Evolutionary conservation across 2,888 invertebrate genomes (phyloP).

Genomic region (Halictus ligatus): DNA sequence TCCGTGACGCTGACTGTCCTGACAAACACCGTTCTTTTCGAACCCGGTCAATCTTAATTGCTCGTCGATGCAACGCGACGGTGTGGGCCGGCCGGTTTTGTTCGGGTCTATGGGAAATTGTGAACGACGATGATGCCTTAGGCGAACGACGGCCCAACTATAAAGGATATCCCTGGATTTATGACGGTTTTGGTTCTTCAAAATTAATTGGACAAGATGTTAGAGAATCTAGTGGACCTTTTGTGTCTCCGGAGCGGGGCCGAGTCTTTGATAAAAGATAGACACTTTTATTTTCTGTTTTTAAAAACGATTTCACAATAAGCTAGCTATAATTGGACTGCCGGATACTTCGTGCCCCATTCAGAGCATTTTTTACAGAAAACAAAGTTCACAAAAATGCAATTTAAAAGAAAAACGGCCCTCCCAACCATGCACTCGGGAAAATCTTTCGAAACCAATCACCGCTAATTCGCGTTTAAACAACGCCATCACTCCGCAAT

Average conservation of each 20-base stretch:
- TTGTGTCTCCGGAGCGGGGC: too few relatives aligned
- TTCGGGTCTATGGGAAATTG: background rate
- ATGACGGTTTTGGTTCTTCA: background rate
- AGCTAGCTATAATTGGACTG: too few relatives aligned
- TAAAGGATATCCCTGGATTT: background rate
- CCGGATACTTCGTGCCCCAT: too few relatives aligned
- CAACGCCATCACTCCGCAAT: background rate
- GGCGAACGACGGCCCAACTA: background rate
- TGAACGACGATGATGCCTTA: background rate
- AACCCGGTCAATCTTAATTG: constrained; percentile 11
- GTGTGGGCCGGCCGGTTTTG: background rate
- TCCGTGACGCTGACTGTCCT: constrained; percentile 29
- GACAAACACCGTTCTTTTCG: background rate
- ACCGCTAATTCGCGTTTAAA: background rate
- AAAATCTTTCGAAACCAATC: background rate
- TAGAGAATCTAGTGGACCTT: too few relatives aligned
- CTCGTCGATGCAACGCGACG: background rate
- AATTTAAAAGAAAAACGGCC: background rate
- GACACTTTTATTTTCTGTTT: too few relatives aligned
- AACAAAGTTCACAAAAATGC: background rate
- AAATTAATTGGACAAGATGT: background rate
- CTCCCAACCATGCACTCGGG: background rate
- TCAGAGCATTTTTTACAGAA: too few relatives aligned
- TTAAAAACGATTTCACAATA: too few relatives aligned
- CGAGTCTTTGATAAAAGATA: too few relatives aligned